Conservation (phyloP, 2,113 vertebrate genomes). For the Cryptomyrus ogoouensis region DNA sequence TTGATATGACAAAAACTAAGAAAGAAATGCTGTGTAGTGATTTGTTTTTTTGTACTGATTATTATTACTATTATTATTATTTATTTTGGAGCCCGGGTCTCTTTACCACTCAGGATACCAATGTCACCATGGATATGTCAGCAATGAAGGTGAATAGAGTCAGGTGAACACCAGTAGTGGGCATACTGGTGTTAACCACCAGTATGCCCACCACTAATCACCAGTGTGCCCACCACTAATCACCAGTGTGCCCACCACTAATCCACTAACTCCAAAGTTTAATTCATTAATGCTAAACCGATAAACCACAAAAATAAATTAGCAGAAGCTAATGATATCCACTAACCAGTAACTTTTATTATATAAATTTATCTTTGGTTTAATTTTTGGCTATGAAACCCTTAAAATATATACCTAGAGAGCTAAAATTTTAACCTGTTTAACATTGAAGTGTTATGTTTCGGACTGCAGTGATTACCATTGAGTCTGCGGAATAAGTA, state of each 20-base stretch:
- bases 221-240: too few relatives aligned
- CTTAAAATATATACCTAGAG: not conserved
- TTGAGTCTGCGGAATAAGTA: not conserved
- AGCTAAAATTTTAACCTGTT: not conserved
- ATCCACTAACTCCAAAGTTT: not conserved
- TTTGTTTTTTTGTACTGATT: not conserved
- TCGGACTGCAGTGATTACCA: not conserved
- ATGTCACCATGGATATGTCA: not conserved
- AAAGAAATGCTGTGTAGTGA: not conserved
- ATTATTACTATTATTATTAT: too few relatives aligned
- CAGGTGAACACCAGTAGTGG: not conserved
- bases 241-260: too few relatives aligned
- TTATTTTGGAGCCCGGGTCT: slow-evolving; percentile 12
- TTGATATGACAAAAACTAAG: not conserved
- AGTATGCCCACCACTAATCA: too few relatives aligned
- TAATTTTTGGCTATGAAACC: not conserved
- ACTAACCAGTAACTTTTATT: not conserved
- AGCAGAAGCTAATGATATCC: not conserved
- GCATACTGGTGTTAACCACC: too few relatives aligned
- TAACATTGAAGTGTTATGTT: not conserved
- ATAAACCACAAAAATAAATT: not conserved
- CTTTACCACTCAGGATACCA: slow-evolving; percentile 15
- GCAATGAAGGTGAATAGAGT: not conserved
- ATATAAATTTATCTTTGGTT: not conserved
- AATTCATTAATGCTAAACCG: not conserved